Conservation (phyloP, 2,797 vertebrate genomes). For the Clarias fuscus region DNA sequence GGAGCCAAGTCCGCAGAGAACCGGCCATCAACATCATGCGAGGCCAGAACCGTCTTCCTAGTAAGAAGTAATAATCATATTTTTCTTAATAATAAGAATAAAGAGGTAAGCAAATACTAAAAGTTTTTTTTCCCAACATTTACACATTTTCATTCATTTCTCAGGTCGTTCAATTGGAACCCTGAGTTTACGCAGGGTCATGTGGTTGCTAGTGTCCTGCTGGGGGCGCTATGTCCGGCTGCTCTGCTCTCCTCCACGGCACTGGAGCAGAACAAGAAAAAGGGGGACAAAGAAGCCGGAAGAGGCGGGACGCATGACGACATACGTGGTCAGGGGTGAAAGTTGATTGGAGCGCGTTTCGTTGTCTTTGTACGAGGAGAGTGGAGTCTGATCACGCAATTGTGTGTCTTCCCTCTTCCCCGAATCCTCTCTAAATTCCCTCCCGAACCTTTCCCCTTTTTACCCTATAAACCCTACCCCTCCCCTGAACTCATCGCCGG, state of each 20-base stretch:
- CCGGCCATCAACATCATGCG: too few relatives aligned
- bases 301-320: constrained; percentile 26
- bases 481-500: constrained; percentile 69
- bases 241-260: neutral
- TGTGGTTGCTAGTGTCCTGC: neutral
- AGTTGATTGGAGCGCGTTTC: constrained; percentile 71
- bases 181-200: neutral
- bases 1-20: too few relatives aligned
- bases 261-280: neutral
- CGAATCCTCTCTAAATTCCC: constrained; percentile 81
- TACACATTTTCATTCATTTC: neutral
- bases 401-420: constrained; percentile 82
- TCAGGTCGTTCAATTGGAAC: neutral
- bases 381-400: constrained; percentile 77
- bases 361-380: constrained; percentile 77
- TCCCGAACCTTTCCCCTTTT: constrained; percentile 81
- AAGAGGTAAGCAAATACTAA: too few relatives aligned
- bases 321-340: constrained; percentile 65
- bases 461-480: constrained; percentile 79
- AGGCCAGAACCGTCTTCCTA: too few relatives aligned
- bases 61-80: too few relatives aligned
- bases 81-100: too few relatives aligned
- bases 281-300: constrained; percentile 19
- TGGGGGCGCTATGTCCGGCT: neutral
- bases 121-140: neutral